These are phyloP conservation scores for Eristalinus sepulchralis DNA, from an alignment of 2,888 invertebrate species.

Conservation along the genomic window DNA sequence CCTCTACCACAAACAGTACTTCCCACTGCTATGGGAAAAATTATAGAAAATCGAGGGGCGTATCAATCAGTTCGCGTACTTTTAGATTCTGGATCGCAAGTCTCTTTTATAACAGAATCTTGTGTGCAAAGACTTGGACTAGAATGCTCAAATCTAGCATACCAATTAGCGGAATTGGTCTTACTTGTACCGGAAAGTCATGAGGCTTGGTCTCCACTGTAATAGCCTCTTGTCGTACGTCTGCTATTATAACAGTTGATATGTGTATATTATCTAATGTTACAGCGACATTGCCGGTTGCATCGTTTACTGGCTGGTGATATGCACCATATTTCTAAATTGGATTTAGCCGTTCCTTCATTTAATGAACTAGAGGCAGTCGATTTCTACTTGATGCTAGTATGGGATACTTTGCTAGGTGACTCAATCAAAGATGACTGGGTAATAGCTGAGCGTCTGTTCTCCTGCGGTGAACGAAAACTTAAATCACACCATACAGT, in stretches of 20 bases:
- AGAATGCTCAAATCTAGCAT: background rate
- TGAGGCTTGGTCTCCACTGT: background rate
- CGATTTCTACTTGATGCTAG: no score
- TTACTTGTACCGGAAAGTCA: background rate
- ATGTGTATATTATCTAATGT: background rate
- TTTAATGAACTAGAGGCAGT: slow-evolving; percentile 12
- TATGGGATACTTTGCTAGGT: no score
- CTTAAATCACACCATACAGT: background rate
- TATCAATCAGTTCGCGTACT: background rate
- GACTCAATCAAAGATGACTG: no score
- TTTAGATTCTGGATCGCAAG: background rate
- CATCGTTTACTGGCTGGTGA: background rate
- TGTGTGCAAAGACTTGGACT: background rate
- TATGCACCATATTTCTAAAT: background rate
- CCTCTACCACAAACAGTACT: background rate
- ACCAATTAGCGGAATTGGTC: background rate
- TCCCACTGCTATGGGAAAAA: background rate
- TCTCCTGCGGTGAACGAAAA: background rate
- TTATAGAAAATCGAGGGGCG: background rate
- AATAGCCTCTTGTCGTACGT: background rate
- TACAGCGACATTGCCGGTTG: background rate
- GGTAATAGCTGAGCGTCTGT: no score
- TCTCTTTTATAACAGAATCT: background rate
- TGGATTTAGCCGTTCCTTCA: background rate
- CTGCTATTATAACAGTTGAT: background rate